Percentiles rank a stretch among this genome's conserved stretches.
phyloP scores from a whole-genome alignment of 53 echinoderm and acorn worm genomes.

The Stichopus horrens region DNA sequence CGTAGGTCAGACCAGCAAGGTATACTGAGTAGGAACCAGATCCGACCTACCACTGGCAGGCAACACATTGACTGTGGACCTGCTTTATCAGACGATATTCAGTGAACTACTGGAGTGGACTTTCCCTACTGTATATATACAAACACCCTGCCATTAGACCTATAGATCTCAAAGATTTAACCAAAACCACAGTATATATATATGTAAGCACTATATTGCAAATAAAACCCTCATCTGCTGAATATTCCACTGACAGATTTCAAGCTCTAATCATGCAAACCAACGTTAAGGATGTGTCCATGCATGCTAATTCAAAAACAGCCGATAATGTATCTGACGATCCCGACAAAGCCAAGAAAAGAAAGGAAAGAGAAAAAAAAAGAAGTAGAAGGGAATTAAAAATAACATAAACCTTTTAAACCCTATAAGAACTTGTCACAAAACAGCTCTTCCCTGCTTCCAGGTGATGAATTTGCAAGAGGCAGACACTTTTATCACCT shows the following conservation, averaged over 20 bases:
- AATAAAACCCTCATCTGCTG: neutral
- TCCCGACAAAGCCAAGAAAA: neutral
- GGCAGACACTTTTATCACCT: slow-evolving; percentile 6
- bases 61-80: no score
- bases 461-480: slow-evolving; percentile 8
- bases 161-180: no score
- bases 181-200: neutral
- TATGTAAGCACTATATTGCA: neutral
- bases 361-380: neutral
- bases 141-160: no score
- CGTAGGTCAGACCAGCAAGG: no score
- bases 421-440: slow-evolving; percentile 10
- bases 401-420: slow-evolving; percentile 2
- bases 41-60: no score
- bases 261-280: neutral
- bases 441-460: slow-evolving; percentile 5
- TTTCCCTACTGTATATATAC: no score
- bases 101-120: no score
- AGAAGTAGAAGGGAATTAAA: neutral
- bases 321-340: neutral
- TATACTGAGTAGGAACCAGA: no score
- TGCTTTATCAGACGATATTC: no score
- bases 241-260: neutral
- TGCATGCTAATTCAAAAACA: slow-evolving; percentile 4
- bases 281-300: neutral